A percentile compares a stretch with the other conserved stretches of the same genome.
Evolutionary conservation across 2,797 vertebrate species (phyloP).

Genomic region (Sandelia bainsii): DNA sequence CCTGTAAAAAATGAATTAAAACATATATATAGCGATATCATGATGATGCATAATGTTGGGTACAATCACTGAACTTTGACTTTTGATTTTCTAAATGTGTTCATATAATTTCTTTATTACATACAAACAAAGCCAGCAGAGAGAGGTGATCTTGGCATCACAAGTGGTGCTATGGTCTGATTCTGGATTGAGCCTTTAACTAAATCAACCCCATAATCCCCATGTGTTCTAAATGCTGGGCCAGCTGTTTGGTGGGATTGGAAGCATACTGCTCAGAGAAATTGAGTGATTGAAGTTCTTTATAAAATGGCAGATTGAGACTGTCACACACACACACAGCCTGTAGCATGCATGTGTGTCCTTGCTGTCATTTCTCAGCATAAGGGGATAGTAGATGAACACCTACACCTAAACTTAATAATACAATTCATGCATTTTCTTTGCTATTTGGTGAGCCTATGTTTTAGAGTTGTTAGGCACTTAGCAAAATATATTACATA

Average conservation of each 20-base stretch:
- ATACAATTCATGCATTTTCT: slow-evolving; percentile 5
- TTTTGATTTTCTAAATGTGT: neutral
- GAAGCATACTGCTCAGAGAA: slow-evolving; percentile 83
- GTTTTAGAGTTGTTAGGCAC: neutral
- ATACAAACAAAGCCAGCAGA: slow-evolving; percentile 42
- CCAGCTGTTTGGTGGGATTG: slow-evolving; percentile 86
- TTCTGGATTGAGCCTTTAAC: slow-evolving; percentile 82
- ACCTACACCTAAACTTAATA: neutral
- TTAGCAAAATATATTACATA: slow-evolving; percentile 1
- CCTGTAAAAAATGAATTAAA: slow-evolving; percentile 8
- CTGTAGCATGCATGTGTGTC: slow-evolving; percentile 27
- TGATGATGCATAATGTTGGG: slow-evolving; percentile 1
- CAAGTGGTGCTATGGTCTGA: slow-evolving; percentile 76
- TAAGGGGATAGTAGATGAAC: neutral
- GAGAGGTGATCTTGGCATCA: slow-evolving; percentile 69
- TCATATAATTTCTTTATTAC: neutral
- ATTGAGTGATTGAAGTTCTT: slow-evolving; percentile 80
- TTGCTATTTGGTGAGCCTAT: slow-evolving; percentile 1
- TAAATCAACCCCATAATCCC: slow-evolving; percentile 85
- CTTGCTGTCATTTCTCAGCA: slow-evolving; percentile 35
- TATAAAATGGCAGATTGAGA: slow-evolving; percentile 70
- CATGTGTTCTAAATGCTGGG: slow-evolving; percentile 80
- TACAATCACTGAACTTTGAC: neutral
- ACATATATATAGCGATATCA: slow-evolving; percentile 10
- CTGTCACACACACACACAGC: slow-evolving; percentile 53